Conservation (phyloP, 2,113 vertebrate genomes). For the Mustela lutreola region DNA sequence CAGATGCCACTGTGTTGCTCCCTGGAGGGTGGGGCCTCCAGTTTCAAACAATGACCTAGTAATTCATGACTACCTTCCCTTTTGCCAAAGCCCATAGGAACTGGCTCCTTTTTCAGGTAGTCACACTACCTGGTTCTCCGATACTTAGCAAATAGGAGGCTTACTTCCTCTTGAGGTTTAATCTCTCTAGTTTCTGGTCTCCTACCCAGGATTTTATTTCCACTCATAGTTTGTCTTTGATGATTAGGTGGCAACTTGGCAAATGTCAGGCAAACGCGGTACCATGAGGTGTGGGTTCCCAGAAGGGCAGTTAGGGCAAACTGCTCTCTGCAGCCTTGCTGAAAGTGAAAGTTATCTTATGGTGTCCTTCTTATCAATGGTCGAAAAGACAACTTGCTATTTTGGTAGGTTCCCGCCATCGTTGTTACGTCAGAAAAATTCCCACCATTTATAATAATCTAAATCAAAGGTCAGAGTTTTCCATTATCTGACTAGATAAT, state of each 20-base stretch:
- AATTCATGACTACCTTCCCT: not conserved
- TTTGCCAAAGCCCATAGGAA: not conserved
- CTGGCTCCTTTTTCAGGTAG: not conserved
- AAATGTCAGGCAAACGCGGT: not conserved
- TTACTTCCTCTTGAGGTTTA: not conserved
- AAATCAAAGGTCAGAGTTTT: not conserved
- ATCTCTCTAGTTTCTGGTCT: not conserved
- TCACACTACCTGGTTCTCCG: not conserved
- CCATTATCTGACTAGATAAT: conserved; percentile 6
- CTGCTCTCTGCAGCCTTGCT: not conserved
- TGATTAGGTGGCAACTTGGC: not conserved
- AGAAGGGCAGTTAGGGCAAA: not conserved
- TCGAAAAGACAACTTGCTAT: not conserved
- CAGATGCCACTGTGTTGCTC: not conserved
- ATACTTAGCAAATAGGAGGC: not conserved
- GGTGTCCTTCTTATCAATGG: not conserved
- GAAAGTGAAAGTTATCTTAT: not conserved
- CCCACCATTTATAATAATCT: not conserved
- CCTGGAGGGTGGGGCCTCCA: not conserved
- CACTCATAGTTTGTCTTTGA: not conserved
- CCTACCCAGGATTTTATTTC: not conserved
- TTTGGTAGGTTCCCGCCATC: not conserved
- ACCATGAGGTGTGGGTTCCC: not conserved
- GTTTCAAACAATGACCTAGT: not conserved
- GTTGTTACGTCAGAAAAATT: not conserved